Conservation (phyloP, 2,113 vertebrate species). For the Ctenomys sociabilis region DNA sequence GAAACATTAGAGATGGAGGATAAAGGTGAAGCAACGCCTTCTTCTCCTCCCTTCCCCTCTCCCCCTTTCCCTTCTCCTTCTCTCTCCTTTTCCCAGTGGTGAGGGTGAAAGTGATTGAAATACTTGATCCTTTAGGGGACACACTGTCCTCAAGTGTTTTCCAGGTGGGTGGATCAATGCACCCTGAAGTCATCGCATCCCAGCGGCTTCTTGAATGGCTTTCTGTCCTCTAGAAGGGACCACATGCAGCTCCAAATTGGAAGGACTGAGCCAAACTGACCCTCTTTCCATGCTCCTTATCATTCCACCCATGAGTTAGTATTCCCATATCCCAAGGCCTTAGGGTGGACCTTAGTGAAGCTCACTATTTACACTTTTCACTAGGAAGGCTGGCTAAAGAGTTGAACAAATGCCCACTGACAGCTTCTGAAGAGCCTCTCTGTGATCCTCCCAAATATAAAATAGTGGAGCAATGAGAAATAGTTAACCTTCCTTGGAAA, state of each 20-base stretch:
- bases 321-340: not conserved
- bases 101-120: not conserved
- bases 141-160: not conserved
- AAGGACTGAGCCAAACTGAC: not conserved
- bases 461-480: not conserved
- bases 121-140: not conserved
- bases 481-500: not conserved
- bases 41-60: not conserved
- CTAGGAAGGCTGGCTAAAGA: not conserved
- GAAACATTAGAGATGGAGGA: not conserved
- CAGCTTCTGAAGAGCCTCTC: not conserved
- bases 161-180: not conserved
- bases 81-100: not conserved
- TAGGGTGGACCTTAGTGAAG: not conserved
- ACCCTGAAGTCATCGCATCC: not conserved
- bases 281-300: not conserved
- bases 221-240: not conserved
- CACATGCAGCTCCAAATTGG: not conserved
- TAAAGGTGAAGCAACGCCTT: not conserved
- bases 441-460: not conserved
- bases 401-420: not conserved
- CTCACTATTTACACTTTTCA: not conserved
- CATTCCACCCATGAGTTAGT: not conserved
- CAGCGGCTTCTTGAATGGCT: not conserved
- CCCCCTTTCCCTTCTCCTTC: too few species aligned